phyloP scores from a whole-genome alignment of 2,888 invertebrate genomes.

The Eilema caniola region DNA sequence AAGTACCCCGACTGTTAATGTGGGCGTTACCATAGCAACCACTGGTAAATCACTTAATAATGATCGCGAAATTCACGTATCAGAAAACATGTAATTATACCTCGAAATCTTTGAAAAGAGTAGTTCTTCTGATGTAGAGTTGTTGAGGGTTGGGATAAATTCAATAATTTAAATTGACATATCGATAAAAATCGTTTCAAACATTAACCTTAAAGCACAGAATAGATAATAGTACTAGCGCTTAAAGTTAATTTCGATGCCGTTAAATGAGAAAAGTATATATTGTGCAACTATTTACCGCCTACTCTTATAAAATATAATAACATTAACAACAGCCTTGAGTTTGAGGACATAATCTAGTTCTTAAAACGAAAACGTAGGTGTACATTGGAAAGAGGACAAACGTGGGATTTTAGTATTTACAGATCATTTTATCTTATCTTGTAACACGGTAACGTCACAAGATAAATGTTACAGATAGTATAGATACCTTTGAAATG shows the following conservation, averaged over 20 bases:
- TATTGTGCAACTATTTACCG: background rate
- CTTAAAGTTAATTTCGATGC: background rate
- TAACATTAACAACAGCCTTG: background rate
- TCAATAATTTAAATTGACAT: background rate
- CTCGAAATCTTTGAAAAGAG: conserved; percentile 64
- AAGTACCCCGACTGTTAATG: conserved; percentile 32
- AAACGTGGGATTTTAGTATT: conserved; percentile 22
- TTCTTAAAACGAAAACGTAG: background rate
- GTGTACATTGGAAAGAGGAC: background rate
- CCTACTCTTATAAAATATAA: background rate
- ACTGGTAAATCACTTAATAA: conserved; percentile 78
- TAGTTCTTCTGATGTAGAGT: conserved; percentile 20
- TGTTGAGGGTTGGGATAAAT: conserved; percentile 15
- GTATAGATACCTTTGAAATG: conserved; percentile 29
- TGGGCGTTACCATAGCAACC: conserved; percentile 79
- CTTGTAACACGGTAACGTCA: conserved; percentile 28
- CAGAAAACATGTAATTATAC: conserved; percentile 80
- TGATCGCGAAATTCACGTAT: conserved; percentile 77
- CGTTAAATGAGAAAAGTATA: background rate
- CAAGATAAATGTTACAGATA: conserved; percentile 12
- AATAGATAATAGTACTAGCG: no score
- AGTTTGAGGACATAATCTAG: background rate
- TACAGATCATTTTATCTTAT: conserved; percentile 32
- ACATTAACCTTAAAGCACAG: background rate
- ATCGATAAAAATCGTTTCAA: conserved; percentile 22